These are phyloP conservation scores for Enteromius unitaeniatus DNA, from an alignment of 2,797 vertebrate genomes.

Conservation along the genomic window DNA sequence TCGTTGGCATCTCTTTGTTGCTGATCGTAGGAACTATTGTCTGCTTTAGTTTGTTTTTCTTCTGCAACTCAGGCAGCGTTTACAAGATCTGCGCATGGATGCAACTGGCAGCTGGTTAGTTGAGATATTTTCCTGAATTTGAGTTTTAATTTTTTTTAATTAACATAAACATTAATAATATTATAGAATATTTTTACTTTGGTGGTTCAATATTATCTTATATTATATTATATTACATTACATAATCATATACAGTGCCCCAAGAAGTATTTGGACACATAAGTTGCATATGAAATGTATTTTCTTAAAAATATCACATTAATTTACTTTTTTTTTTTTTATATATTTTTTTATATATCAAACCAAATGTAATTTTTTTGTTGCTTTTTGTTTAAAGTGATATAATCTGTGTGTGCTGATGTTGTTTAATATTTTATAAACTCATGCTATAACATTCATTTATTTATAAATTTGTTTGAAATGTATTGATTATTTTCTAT, in stretches of 20 bases:
- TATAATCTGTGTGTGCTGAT: neutral
- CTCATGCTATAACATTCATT: neutral
- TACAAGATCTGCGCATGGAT: conserved; percentile 99
- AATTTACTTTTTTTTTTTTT: neutral
- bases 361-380: neutral
- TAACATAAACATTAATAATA: neutral
- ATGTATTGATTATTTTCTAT: neutral
- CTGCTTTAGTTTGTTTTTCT: conserved; percentile 95
- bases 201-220: neutral
- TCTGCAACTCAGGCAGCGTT: conserved; percentile 94
- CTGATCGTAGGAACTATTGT: conserved; percentile 92
- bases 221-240: neutral
- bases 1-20: conserved; percentile 92
- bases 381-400: neutral
- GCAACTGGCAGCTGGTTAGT: conserved; percentile 94
- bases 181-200: neutral
- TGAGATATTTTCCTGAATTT: neutral
- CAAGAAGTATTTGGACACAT: neutral
- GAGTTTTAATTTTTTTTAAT: neutral
- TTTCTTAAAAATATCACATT: neutral
- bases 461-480: neutral
- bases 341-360: neutral
- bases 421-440: neutral
- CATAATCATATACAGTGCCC: too few species aligned
- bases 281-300: neutral